phyloP scores from a whole-genome alignment of 2,888 invertebrate genomes.

The Oxytorus armatus region DNA sequence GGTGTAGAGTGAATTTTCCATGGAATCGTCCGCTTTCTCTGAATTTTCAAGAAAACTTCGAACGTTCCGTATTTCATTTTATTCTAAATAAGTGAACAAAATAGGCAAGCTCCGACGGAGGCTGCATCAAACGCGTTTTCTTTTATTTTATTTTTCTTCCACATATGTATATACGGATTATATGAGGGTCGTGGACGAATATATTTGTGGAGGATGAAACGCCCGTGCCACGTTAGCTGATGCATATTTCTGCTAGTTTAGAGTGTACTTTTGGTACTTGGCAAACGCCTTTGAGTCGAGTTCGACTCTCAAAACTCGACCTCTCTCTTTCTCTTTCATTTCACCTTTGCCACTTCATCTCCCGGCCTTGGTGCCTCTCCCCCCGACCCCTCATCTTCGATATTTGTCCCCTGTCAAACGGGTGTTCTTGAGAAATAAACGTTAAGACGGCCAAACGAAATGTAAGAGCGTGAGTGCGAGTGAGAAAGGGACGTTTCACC shows the following conservation, averaged over 20 bases:
- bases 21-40: background rate
- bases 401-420: slow-evolving; percentile 40
- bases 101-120: slow-evolving; percentile 33
- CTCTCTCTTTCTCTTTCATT: slow-evolving; percentile 23
- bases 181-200: slow-evolving; percentile 13
- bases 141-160: slow-evolving; percentile 26
- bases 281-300: slow-evolving; percentile 66
- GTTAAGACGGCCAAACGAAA: slow-evolving; percentile 42
- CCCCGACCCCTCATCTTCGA: slow-evolving; percentile 13
- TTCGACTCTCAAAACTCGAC: slow-evolving; percentile 57
- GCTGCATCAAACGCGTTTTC: slow-evolving; percentile 35
- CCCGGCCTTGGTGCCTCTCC: slow-evolving; percentile 31
- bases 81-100: slow-evolving; percentile 25
- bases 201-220: slow-evolving; percentile 42
- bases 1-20: background rate
- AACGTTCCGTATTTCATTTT: background rate
- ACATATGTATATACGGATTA: background rate
- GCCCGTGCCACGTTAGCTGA: slow-evolving; percentile 51
- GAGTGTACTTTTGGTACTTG: slow-evolving; percentile 60
- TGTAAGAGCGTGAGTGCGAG: slow-evolving; percentile 9
- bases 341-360: slow-evolving; percentile 30
- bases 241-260: slow-evolving; percentile 58
- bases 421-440: slow-evolving; percentile 57
- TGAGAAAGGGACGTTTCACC: slow-evolving; percentile 33
- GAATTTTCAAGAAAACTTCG: background rate